Evolutionary conservation across 2,888 invertebrate species (phyloP), one percentile per base, ranked within the genome.

Genomic region (Acleris sparsana): DNA sequence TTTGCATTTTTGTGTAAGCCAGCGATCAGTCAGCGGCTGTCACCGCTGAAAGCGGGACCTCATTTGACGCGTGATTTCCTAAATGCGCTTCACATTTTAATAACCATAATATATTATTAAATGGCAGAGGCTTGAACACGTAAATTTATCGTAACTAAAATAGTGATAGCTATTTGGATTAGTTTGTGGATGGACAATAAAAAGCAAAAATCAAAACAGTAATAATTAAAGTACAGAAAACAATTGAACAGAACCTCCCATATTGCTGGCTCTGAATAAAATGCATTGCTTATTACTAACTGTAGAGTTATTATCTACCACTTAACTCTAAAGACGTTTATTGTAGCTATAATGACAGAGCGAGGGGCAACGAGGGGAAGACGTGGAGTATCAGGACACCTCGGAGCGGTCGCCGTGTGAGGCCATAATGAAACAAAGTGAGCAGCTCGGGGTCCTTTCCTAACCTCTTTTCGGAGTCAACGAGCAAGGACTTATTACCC

Each of bases 1-100:
- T 85, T 84, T 83, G 83, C 80, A 85, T 86, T 86, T 85, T 81
- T 76, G 80, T 68, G 79, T 86, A 83, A 84, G 83, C 85, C 79
- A 72, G 75, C 82, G 80, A 88, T 88, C 87, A 82, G 80, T 87
- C 85, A 87, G 76, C 73, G 71, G 73, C 76, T 75, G 80, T 80
- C 80, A 73, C 65, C 70, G 73, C 64, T 77, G 75, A 78, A 80
- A 76, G 78, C 75, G 72, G 76, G 74, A 75, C 77, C 78, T 79
- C 79, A 80, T 83, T 85, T 82, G 77, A 80, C 73, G 72, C 75
- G 80, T 84, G 79, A 80, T 80, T 80, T 80, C 79, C 80, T 79
- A 74, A 78, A 70, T 52, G 16, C 49, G 25, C 48, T 29, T 53
- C 17, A 39, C 65, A 56, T 65, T 48, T 46, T 49, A 46, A 51